phyloP scores from a whole-genome alignment of 2,797 vertebrate genomes.

The Cercopithecus hamlyni region DNA sequence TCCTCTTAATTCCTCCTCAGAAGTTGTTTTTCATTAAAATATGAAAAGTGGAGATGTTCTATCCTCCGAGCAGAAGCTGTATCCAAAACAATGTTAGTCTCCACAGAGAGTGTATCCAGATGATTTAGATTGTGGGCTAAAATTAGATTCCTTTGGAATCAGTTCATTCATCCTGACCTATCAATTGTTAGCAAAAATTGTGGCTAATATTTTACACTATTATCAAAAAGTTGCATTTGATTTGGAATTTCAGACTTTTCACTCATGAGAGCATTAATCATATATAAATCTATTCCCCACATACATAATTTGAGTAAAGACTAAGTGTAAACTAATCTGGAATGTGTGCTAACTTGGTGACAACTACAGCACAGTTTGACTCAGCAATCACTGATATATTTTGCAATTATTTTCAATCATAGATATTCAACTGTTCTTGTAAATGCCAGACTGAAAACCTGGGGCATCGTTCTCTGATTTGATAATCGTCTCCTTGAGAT shows the following conservation, averaged over 20 bases:
- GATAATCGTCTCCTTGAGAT: conserved; percentile 68
- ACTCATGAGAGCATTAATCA: conserved; percentile 6
- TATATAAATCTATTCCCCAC: neutral
- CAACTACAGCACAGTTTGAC: conserved; percentile 48
- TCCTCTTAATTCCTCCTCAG: neutral
- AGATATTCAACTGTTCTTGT: conserved; percentile 58
- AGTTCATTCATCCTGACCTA: neutral
- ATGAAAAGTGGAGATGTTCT: neutral
- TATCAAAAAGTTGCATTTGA: neutral
- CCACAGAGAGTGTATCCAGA: neutral
- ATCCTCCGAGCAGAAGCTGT: neutral
- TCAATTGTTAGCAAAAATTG: neutral
- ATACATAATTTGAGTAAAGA: conserved; percentile 43
- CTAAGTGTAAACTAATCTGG: conserved; percentile 66
- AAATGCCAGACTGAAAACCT: conserved; percentile 37
- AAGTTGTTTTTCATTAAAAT: neutral
- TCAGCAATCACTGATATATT: conserved; percentile 62
- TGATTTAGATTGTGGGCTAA: neutral
- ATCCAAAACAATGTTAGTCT: neutral
- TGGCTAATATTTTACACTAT: neutral
- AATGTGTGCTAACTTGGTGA: conserved; percentile 63
- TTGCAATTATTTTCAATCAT: conserved; percentile 70
- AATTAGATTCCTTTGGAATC: neutral
- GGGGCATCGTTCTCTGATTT: conserved; percentile 52
- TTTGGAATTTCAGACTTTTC: conserved; percentile 4